Evolutionary conservation across 2,888 invertebrate genomes (phyloP), one percentile per base, ranked within the genome.

Genomic region (Cinara cedri): DNA sequence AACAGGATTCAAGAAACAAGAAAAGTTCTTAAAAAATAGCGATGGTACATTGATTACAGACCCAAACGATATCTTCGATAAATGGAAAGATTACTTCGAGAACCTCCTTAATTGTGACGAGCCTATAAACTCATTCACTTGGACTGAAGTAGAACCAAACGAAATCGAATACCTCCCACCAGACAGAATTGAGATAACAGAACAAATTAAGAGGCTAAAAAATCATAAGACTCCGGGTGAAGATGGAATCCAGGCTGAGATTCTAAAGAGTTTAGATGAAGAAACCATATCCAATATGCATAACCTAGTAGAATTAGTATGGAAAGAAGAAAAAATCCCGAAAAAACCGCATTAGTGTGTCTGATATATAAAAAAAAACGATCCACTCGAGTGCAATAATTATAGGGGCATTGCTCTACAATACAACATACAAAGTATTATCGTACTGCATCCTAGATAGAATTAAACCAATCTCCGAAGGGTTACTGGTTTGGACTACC

Each of bases 321-420:
- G 78, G 78, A 65, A 65, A 46, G 49, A 78, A 65, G 78, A 66
- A 65, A 51, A 49, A 24, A 78, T 78, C 71, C n/a, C n/a, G n/a
- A n/a, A n/a, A 9, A 6, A 0, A 60, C 60, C 60, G 60, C 60
- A 60, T 60, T 60, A 26, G 16, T 60, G 0, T 60, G 26, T 60
- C 26, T 26, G 24, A 62, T 75, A 44, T 54, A 68, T 42, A 76
- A 76, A 63, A 65, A 57, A 76, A 26, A 71, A 72, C 72, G 72
- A 78, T 78, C n/a, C 72, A 75, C 72, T 80, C 57, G 13, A 80
- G 57, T 81, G 81, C 11, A 51, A 66, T 11, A 81, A 66, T 54
- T 81, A 81, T 72, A 72, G 74, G 55, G 66, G 60, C 55, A 78
- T 81, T 51, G 63, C 34, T 51, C 55, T 76, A 55, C n/a, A n/a